Evolutionary conservation across 2,888 invertebrate genomes (phyloP).

Genomic region (Hylaea fasciaria): DNA sequence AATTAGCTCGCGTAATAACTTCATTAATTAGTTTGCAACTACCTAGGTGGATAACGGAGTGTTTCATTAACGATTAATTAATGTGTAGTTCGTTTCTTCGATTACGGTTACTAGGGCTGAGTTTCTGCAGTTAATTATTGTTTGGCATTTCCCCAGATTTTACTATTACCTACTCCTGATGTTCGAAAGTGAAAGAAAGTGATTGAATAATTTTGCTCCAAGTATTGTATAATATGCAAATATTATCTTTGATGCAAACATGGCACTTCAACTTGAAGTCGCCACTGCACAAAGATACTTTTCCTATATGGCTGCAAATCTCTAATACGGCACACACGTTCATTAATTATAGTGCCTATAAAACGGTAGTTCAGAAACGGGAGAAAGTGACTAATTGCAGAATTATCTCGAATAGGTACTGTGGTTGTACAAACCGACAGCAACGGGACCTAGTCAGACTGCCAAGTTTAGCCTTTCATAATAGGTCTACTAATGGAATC

Average conservation of each 20-base stretch:
- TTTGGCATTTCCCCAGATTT: neutral
- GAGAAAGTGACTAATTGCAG: constrained; percentile 68
- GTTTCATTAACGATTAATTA: constrained; percentile 9
- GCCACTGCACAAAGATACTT: constrained; percentile 5
- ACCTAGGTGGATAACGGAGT: neutral
- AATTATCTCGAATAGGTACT: constrained; percentile 55
- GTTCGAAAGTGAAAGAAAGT: no score
- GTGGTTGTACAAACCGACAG: constrained; percentile 55
- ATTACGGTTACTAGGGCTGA: constrained; percentile 1
- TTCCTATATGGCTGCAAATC: constrained; percentile 18
- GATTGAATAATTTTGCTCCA: no score
- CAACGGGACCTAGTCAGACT: constrained; percentile 50
- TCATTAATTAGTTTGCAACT: constrained; percentile 19
- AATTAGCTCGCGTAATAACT: constrained; percentile 30
- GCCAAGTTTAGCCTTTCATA: constrained; percentile 52
- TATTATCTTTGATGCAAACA: no score
- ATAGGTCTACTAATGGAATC: constrained; percentile 30
- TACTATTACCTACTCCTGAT: no score
- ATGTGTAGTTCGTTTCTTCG: constrained; percentile 5
- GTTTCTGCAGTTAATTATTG: constrained; percentile 2
- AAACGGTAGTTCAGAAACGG: constrained; percentile 49
- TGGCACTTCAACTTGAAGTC: neutral
- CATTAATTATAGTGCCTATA: constrained; percentile 30
- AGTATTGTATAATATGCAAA: no score
- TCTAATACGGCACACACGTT: constrained; percentile 23